Evolutionary conservation across 2,888 invertebrate genomes (phyloP), one percentile per base, ranked within the genome.

Genomic region (Eupeodes luniger): DNA sequence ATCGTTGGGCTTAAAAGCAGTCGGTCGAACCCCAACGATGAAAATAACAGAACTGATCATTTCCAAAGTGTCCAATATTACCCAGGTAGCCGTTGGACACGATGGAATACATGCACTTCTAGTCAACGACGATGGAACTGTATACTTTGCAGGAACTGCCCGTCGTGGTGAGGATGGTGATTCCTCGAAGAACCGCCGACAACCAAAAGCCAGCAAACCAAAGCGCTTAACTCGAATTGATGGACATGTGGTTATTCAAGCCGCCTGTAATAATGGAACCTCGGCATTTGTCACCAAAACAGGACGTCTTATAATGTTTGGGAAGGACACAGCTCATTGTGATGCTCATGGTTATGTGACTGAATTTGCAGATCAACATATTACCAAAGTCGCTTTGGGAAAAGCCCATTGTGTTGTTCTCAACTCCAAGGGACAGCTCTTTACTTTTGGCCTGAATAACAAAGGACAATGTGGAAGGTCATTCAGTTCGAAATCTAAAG

Each of bases 401-500:
- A 99, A 99, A 94, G 99, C 99, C 0, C 99, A 99, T 92, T 97
- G 97, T n/a, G 97, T 98, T 0, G 97, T 96, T 0, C 94, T 99
- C 12, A 98, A 97, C 14, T 96, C 95, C 90, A 97, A 97, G 92
- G 99, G 99, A 0, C 96, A 97, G 90, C 96, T 99, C 4, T 99
- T 96, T 93, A 98, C 99, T 0, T 99, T 99, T 93, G 99, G 99
- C 6, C 97, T 99, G 87, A 99, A 99, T 93, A 99, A 99, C 93
- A 98, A 99, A 93, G 98, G 98, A 1, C 99, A 99, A 92, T 99
- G 99, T 94, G 99, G 99, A 5, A 94, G 98, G 89, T 98, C 98
- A 91, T 97, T 97, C 91, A 94, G 95, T 55, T 91, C 91, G 55
- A 93, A 93, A 89, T 77, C 91, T 0, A 94, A 95, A 89, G 96